Percentiles rank a stretch among this genome's conserved stretches.
Conservation (phyloP, 2,113 vertebrate genomes). For the Rostratula benghalensis region DNA sequence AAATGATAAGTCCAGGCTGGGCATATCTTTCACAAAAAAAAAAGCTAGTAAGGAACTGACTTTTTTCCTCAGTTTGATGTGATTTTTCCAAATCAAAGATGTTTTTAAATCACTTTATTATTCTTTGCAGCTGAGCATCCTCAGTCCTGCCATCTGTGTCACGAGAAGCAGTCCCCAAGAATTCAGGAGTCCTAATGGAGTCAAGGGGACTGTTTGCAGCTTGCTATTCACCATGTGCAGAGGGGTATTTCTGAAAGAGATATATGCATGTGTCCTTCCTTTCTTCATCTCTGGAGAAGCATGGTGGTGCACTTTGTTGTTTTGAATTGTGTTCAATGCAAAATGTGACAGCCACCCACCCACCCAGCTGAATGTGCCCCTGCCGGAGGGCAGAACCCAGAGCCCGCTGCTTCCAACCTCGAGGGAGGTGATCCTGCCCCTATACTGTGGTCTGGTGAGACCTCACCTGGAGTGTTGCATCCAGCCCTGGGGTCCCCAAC, state of each 20-base stretch:
- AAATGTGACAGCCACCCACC: fast-evolving
- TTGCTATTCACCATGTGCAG: fast-evolving
- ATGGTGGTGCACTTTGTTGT: not conserved
- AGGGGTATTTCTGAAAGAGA: not conserved
- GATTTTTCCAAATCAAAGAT: not conserved
- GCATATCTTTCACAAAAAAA: not conserved
- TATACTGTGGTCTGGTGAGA: not conserved
- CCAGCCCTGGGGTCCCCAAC: not conserved
- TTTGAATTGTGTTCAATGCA: not conserved
- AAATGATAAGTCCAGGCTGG: not conserved
- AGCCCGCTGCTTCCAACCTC: fast-evolving
- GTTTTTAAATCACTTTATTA: not conserved
- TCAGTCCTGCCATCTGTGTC: not conserved
- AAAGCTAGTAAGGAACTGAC: not conserved
- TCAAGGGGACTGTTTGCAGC: not conserved
- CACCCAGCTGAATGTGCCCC: fast-evolving
- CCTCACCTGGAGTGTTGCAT: not conserved
- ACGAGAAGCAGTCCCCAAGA: not conserved
- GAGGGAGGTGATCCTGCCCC: not conserved
- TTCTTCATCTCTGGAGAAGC: not conserved
- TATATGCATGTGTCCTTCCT: not conserved
- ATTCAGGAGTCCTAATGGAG: not conserved
- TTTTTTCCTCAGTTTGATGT: not conserved
- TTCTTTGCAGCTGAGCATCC: not conserved
- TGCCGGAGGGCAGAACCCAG: not conserved